phyloP scores from a whole-genome alignment of 2,888 invertebrate genomes.

The Branchellion lobata region DNA sequence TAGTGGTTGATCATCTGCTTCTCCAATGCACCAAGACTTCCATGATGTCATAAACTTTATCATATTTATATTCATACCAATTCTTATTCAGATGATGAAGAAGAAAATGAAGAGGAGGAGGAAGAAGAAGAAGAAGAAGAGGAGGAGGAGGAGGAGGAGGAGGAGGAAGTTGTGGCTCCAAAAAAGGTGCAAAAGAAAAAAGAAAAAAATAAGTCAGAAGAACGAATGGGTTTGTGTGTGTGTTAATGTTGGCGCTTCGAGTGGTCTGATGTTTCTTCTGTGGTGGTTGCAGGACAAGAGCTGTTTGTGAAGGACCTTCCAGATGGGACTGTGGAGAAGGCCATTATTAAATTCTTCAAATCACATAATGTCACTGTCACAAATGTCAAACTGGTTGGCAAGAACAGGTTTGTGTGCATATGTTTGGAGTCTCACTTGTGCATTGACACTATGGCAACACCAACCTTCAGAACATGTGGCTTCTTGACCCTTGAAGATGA shows the following conservation, averaged over 20 bases:
- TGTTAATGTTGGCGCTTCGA: not conserved
- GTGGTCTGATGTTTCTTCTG: no score
- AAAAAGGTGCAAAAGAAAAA: slow-evolving; percentile 24
- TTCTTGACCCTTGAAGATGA: slow-evolving; percentile 35
- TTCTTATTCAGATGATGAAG: not conserved
- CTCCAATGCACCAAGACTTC: not conserved
- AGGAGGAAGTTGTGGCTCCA: slow-evolving; percentile 22
- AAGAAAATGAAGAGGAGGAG: no score
- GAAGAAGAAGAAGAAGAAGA: slow-evolving; percentile 14
- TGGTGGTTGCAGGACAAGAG: slow-evolving; percentile 4
- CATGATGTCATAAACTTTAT: not conserved
- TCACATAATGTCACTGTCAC: slow-evolving; percentile 14
- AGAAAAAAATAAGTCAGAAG: not conserved
- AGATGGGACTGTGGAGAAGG: slow-evolving; percentile 31
- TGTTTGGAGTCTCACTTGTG: no score
- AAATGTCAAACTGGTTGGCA: slow-evolving; percentile 35
- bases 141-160: slow-evolving; percentile 20
- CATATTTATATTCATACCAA: not conserved
- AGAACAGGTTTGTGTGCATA: slow-evolving; percentile 25
- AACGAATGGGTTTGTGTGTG: slow-evolving; percentile 8
- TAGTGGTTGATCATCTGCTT: not conserved
- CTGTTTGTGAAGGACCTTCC: slow-evolving; percentile 38
- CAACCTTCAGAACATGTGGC: slow-evolving; percentile 17
- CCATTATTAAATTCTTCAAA: slow-evolving; percentile 33
- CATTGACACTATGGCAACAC: no score